Evolutionary conservation across 2,797 vertebrate species (phyloP), one percentile per base, ranked within the genome.

Genomic region (Tragopan temminckii): DNA sequence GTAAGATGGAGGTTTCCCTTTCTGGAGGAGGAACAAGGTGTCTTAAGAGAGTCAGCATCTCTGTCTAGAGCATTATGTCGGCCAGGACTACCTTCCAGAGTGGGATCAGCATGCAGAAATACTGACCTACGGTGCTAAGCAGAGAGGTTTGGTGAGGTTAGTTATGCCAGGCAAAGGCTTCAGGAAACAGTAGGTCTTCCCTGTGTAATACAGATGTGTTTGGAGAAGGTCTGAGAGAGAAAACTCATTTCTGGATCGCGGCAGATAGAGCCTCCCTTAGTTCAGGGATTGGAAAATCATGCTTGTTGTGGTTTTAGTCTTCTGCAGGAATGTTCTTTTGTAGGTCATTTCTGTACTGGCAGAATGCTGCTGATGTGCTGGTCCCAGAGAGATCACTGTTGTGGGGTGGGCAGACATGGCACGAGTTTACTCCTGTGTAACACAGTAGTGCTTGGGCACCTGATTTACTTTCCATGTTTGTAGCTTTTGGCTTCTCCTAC

Each of bases 111-210:
- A 61, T 27, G 5, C 31, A 33, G 83, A 17, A 61, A n/a, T 36
- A 8, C 45, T 19, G 9, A 9, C 11, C 1, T 33, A 3, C 3
- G 11, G 24, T 24, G 8, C 5, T 23, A 21, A 52, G 42, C 4
- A 0, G 40, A 35, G 43, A 58, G 25, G 1, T 27, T 72, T 0
- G 0, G 4, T 11, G 55, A 31, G 14, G 16, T 50, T 1, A 0
- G 8, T 31, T 57, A 4, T 7, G 18, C n/a, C 14, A 9, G 18
- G 2, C 45, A 29, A 9, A 70, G 45, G 35, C 68, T 76, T 59
- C 16, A 13, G 35, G 53, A 58, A 48, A 12, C 45, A 42, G 5
- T 4, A 7, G 13, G 19, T 38, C 48, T 40, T 75, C 18, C 46
- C 27, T 19, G 13, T 55, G n/a, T 14, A 6, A 11, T 9, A 5